Evolutionary conservation across 1,140 invertebrate genomes (phyloP).

Genomic region (Apis dorsata): DNA sequence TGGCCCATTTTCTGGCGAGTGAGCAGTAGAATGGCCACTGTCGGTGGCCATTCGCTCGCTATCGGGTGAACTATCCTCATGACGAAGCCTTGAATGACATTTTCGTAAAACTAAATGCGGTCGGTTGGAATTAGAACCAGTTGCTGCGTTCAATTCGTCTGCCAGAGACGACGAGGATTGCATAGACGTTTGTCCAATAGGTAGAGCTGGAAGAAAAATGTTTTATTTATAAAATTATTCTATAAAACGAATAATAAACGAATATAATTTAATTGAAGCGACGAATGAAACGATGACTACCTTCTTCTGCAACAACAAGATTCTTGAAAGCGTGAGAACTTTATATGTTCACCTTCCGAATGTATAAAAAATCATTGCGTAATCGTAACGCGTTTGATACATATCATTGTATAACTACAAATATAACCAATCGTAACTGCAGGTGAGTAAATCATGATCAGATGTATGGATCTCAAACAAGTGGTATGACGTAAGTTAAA

Average conservation of each 20-base stretch:
- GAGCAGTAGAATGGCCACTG: conserved; percentile 93
- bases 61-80: conserved; percentile 91
- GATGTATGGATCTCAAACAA: not conserved
- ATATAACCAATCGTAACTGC: not conserved
- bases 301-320: not conserved
- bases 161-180: conserved; percentile 83
- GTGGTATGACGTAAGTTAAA: conserved; percentile 35
- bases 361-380: not conserved
- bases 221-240: too few species aligned
- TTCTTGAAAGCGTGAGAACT: not conserved
- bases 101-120: conserved; percentile 87
- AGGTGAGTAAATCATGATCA: not conserved
- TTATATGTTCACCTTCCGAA: not conserved
- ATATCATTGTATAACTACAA: too few species aligned
- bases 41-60: conserved; percentile 91
- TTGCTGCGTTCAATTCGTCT: conserved; percentile 83
- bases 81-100: conserved; percentile 83
- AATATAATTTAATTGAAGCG: not conserved
- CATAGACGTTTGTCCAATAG: conserved; percentile 62
- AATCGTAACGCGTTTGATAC: not conserved
- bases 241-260: not conserved
- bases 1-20: conserved; percentile 90
- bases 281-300: not conserved
- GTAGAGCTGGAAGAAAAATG: conserved; percentile 58
- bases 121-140: conserved; percentile 57